Conservation (phyloP, 1,140 invertebrate species). For the Drosophila ohnishii region DNA sequence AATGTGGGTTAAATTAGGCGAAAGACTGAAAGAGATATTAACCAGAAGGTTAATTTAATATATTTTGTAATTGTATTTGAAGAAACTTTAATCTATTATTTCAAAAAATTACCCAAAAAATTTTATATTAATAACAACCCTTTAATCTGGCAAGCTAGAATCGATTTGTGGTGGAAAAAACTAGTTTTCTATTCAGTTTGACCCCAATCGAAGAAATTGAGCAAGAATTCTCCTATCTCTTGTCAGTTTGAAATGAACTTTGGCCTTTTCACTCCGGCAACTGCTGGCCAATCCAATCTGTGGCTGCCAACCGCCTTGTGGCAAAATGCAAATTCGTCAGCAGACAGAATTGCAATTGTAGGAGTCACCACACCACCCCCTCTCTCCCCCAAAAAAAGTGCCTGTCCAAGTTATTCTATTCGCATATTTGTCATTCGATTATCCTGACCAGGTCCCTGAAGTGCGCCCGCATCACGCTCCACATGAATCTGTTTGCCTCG, state of each 20-base stretch:
- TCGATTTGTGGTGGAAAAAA: not conserved
- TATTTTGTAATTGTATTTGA: not conserved
- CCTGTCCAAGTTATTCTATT: conserved; percentile 13
- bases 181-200: conserved; percentile 8
- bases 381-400: not conserved
- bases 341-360: conserved; percentile 17
- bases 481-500: conserved; percentile 96
- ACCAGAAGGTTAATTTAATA: fast-evolving
- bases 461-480: conserved; percentile 94
- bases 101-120: no score
- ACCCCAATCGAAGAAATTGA: conserved; percentile 12
- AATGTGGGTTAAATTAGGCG: not conserved
- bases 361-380: not conserved
- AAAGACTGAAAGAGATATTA: no score
- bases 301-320: not conserved
- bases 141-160: not conserved
- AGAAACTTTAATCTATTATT: not conserved
- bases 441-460: conserved; percentile 85
- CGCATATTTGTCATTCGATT: conserved; percentile 46
- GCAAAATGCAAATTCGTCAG: conserved; percentile 30
- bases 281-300: conserved; percentile 12
- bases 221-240: conserved; percentile 1
- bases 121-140: not conserved
- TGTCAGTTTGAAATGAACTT: conserved; percentile 6
- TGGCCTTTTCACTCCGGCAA: conserved; percentile 6